Conservation (phyloP, 2,797 vertebrate species). For the Schizopygopsis malacanthus region DNA sequence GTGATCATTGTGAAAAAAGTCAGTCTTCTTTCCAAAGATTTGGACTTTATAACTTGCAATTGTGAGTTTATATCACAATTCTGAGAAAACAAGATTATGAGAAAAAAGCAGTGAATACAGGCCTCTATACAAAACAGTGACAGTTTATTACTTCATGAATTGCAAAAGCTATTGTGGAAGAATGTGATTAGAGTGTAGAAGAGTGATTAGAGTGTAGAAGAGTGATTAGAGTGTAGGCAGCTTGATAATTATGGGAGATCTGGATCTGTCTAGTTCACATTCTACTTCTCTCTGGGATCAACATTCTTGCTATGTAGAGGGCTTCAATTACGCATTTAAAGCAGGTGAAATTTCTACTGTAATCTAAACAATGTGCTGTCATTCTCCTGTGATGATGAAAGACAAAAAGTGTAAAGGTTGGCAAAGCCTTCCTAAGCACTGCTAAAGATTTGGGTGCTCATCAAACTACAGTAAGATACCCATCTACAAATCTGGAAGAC, state of each 20-base stretch:
- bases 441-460: no score
- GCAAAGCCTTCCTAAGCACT: no score
- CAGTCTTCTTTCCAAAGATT: no score
- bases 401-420: no score
- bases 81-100: no score
- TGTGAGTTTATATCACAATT: no score
- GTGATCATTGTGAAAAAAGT: no score
- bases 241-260: background rate
- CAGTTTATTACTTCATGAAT: background rate
- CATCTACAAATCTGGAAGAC: background rate
- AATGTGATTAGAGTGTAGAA: no score
- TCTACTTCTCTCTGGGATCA: background rate
- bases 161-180: background rate
- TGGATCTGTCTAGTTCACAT: background rate
- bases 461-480: background rate
- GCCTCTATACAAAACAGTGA: background rate
- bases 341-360: background rate
- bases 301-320: background rate
- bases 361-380: background rate
- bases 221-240: background rate
- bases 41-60: no score
- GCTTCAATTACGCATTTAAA: background rate
- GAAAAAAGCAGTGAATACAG: background rate
- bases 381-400: background rate
- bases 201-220: no score